Conservation (phyloP, 2,113 vertebrate species). For the Pagrus major region DNA sequence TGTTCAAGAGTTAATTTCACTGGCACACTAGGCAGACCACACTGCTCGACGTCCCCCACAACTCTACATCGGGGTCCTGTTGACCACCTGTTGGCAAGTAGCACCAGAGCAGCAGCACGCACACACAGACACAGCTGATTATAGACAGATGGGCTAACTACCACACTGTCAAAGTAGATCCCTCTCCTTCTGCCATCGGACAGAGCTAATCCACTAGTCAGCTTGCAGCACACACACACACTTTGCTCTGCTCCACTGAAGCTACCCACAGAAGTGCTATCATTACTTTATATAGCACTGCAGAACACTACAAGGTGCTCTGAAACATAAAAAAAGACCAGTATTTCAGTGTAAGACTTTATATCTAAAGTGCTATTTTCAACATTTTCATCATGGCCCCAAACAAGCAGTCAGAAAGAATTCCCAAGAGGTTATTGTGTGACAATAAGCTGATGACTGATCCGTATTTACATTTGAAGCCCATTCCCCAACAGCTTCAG, state of each 20-base stretch:
- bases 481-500: constrained; percentile 34
- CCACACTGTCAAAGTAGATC: constrained; percentile 80
- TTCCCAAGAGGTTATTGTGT: constrained; percentile 22
- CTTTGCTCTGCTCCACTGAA: constrained; percentile 29
- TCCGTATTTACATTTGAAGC: constrained; percentile 62
- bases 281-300: constrained; percentile 17
- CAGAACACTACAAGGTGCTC: constrained; percentile 23
- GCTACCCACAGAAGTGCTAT: constrained; percentile 32
- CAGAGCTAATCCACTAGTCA: constrained; percentile 69
- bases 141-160: constrained; percentile 85
- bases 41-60: constrained; percentile 26
- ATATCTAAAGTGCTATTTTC: constrained; percentile 4
- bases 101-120: constrained; percentile 40
- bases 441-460: constrained; percentile 46
- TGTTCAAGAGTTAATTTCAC: constrained; percentile 30
- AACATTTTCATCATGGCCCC: neutral
- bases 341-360: neutral
- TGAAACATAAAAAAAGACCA: constrained; percentile 15
- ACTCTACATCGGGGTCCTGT: constrained; percentile 62
- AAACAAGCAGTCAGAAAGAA: constrained; percentile 23
- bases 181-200: constrained; percentile 80
- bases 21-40: constrained; percentile 27
- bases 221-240: constrained; percentile 53
- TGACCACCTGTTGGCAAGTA: constrained; percentile 71
- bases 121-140: constrained; percentile 76